Percentiles rank a stretch among this genome's conserved stretches.
Conservation (phyloP, 2,113 vertebrate genomes). For the Eubucco bourcierii region DNA sequence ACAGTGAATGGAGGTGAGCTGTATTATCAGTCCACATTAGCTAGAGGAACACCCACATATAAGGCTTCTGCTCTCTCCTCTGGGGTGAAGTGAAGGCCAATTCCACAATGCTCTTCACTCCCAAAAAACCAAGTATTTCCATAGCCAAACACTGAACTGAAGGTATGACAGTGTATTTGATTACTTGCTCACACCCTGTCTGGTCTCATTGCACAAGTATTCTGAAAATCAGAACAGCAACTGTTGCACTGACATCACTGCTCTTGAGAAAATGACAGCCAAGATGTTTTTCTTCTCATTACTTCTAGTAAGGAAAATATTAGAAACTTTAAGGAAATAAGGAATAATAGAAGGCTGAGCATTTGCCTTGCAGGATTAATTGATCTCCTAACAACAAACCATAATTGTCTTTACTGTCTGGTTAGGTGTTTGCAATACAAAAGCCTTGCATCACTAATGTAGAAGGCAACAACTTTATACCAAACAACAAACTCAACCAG, state of each 20-base stretch:
- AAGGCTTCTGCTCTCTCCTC: neutral
- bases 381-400: neutral
- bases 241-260: slow-evolving; percentile 2
- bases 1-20: neutral
- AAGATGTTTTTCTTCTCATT: neutral
- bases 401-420: neutral
- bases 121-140: neutral
- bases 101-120: neutral
- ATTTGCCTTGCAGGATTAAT: neutral
- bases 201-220: slow-evolving; percentile 36
- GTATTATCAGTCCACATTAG: neutral
- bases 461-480: slow-evolving; percentile 23
- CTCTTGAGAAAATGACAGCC: neutral
- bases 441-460: neutral
- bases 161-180: neutral
- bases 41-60: neutral
- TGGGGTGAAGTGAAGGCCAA: neutral
- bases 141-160: neutral
- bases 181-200: slow-evolving; percentile 15
- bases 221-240: slow-evolving; percentile 24
- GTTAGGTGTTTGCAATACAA: neutral
- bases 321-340: neutral
- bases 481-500: neutral
- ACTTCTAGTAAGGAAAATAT: neutral
- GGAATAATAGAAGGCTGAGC: neutral